Base-by-base conservation (phyloP, 2,113 vertebrate genomes). In the Percopsis transmontana region DNA sequence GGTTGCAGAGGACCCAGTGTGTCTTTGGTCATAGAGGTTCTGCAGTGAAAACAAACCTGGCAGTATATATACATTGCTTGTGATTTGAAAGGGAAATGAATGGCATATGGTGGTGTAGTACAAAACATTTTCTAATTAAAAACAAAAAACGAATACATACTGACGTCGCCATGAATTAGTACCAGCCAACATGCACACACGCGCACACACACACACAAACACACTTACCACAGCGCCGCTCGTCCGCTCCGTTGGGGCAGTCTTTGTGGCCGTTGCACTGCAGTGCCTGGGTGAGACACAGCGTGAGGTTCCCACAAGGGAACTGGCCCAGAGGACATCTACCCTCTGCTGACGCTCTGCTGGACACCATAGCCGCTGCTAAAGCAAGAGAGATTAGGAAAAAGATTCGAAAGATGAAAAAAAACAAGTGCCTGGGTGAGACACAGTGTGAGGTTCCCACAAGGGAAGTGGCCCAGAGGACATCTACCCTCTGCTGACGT, bases 241-340 rank as follows among this genome's bases (percentile, higher is more conserved):
- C 91, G 0, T 95, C 94, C 0, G 91, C 92, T 13, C 90, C 89
- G 1, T 96, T 95, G n/a, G 83, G 84, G 53, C 92, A 95, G 80
- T 94, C 93, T n/a, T 87, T 88, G 82, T 91, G 70, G 1, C 92
- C 92, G 14, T 95, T 93, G 6, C 93, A 95, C 63, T 91, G 90
- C 58, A 95, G 88, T 63, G 80, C 82, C 54, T 86, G 76, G 0
- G 83, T 94, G 33, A 95, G 81, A 45, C 93, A 94, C 1, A 74
- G 85, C 0, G 48, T 92, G 45, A 91, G 78, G 67, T 95, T 95
- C 33, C 93, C 93, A 74, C 92, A 93, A 19, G 94, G 93, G 48
- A 95, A 95, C 65, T 92, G 93, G 5, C 89, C 90, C 1, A 93
- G 89, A 1, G 83, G 91, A 68, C 92, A 95, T n/a, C 81, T 87